Percentiles rank a stretch among this genome's conserved stretches.
phyloP scores from a whole-genome alignment of 2,888 invertebrate species.

The Caenorhabditis imperialis region DNA sequence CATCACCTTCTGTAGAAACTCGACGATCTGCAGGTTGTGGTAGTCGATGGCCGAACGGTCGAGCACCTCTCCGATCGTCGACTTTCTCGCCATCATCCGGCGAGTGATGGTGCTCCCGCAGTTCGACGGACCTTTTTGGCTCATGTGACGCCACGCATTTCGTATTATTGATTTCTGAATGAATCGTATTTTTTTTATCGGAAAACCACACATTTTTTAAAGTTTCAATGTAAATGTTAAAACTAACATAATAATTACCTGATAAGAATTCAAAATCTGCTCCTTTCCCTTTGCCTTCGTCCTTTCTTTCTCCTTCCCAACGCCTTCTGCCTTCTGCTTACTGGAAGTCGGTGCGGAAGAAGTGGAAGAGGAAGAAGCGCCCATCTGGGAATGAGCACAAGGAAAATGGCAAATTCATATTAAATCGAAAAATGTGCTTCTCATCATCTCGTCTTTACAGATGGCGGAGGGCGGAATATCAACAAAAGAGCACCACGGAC shows the following conservation, averaged over 20 bases:
- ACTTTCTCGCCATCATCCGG: constrained; percentile 51
- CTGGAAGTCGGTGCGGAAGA: constrained; percentile 12
- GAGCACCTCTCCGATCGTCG: constrained; percentile 52
- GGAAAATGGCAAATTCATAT: neutral
- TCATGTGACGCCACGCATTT: constrained; percentile 61
- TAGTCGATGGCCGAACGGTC: constrained; percentile 40
- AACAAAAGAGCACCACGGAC: constrained; percentile 18
- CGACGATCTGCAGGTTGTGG: constrained; percentile 49
- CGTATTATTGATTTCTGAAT: constrained; percentile 54
- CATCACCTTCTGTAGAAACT: constrained; percentile 58
- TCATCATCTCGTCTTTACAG: constrained; percentile 31
- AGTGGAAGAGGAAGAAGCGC: constrained; percentile 29
- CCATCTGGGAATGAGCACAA: constrained; percentile 51
- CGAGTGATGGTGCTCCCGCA: constrained; percentile 58
- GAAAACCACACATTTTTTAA: constrained; percentile 3
- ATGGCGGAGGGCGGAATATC: constrained; percentile 23
- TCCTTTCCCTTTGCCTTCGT: too few species aligned
- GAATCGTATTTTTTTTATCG: constrained; percentile 1
- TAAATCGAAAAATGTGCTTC: constrained; percentile 34
- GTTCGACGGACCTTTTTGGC: constrained; percentile 57
- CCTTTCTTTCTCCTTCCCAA: too few species aligned
- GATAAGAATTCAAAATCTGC: constrained; percentile 56
- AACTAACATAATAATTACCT: constrained; percentile 42
- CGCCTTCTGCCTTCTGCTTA: too few species aligned
- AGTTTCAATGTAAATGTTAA: too few species aligned